These are phyloP conservation scores for Pica pica DNA, from an alignment of 2,113 vertebrate genomes.

Conservation along the genomic window DNA sequence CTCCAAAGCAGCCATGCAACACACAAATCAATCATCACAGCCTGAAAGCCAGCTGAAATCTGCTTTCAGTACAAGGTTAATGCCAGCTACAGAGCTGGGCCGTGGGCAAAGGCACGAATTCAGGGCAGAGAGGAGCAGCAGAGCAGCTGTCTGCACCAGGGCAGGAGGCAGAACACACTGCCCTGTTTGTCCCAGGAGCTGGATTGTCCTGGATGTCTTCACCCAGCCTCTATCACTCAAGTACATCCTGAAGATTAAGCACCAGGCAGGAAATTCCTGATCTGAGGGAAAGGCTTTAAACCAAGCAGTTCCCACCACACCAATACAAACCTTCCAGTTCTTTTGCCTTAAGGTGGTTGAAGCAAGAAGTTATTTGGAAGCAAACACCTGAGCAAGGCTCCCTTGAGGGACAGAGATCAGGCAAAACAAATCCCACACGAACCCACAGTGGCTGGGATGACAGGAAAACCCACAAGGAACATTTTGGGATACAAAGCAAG, in stretches of 20 bases:
- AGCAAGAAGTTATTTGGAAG: not conserved
- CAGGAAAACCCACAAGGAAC: not conserved
- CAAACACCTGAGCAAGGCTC: not conserved
- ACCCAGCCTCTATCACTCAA: not conserved
- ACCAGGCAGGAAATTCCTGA: not conserved
- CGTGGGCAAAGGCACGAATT: not conserved
- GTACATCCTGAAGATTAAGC: not conserved
- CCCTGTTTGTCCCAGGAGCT: not conserved
- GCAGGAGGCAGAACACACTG: not conserved
- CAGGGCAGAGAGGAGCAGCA: not conserved
- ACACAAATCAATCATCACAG: not conserved
- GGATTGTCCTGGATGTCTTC: not conserved
- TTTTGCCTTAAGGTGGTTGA: not conserved
- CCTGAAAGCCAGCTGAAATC: not conserved
- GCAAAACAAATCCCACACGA: rapidly evolving
- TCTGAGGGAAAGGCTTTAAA: not conserved
- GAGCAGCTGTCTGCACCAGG: not conserved
- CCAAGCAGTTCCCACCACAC: not conserved
- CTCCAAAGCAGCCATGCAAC: not conserved
- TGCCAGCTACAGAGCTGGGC: not conserved
- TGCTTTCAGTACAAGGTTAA: not conserved
- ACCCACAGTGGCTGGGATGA: not conserved
- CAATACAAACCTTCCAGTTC: not conserved
- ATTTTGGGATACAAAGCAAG: rapidly evolving
- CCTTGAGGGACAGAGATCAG: not conserved